phyloP scores from a whole-genome alignment of 1,140 invertebrate genomes.

The Bombus waltoni region DNA sequence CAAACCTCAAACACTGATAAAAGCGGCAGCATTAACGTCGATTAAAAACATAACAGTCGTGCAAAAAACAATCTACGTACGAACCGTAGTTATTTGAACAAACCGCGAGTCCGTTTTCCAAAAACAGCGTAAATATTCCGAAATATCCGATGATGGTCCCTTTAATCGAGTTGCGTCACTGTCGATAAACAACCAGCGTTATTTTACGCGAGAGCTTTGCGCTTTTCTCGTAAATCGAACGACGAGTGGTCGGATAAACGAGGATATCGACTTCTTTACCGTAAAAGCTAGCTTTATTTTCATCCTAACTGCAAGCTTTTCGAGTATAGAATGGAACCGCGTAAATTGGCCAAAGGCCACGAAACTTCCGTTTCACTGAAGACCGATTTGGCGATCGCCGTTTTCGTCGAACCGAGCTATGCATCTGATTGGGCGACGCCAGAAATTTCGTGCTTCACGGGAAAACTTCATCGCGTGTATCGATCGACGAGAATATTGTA shows the following conservation, averaged over 20 bases:
- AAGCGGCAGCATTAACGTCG: no score
- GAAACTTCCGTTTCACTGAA: slow-evolving; percentile 9
- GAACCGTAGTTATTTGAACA: no score
- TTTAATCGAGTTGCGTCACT: not conserved
- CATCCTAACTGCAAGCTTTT: not conserved
- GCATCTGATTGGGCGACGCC: not conserved
- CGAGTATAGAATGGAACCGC: not conserved
- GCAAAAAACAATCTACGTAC: no score
- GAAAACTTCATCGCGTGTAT: not conserved
- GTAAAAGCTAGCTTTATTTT: slow-evolving; percentile 31
- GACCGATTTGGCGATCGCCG: not conserved
- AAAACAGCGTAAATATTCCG: no score
- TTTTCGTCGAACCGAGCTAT: not conserved
- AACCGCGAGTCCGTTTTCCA: no score
- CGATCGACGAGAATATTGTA: not conserved
- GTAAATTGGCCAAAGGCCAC: slow-evolving; percentile 11
- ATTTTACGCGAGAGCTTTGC: not conserved
- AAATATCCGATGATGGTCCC: not conserved
- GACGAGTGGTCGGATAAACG: not conserved
- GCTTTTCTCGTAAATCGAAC: slow-evolving; percentile 17
- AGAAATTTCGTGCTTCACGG: not conserved
- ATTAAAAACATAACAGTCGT: no score
- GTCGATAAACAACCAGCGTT: slow-evolving; percentile 2
- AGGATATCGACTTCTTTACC: slow-evolving; percentile 7
- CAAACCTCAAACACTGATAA: no score